phyloP scores from a whole-genome alignment of 2,797 vertebrate genomes.

The Capromys pilorides region DNA sequence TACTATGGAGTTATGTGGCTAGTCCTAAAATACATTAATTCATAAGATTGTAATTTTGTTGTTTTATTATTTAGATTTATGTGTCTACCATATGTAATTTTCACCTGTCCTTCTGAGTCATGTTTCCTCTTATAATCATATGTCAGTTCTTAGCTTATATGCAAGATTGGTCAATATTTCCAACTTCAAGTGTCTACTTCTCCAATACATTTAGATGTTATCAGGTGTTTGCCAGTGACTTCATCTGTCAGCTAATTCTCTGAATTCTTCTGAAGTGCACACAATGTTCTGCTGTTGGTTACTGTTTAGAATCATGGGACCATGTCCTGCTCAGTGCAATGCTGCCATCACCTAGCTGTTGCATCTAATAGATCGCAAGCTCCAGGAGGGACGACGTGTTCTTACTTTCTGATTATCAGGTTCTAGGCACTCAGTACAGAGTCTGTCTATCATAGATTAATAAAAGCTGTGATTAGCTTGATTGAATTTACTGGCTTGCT shows the following conservation, averaged over 20 bases:
- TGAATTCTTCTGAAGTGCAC: not conserved
- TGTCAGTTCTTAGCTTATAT: not conserved
- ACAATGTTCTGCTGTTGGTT: not conserved
- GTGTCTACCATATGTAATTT: not conserved
- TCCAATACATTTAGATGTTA: not conserved
- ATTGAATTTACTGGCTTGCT: not conserved
- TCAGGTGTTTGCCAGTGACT: not conserved
- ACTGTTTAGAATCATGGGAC: not conserved
- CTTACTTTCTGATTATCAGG: not conserved
- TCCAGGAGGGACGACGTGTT: not conserved
- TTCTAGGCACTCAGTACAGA: not conserved
- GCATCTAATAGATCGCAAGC: not conserved
- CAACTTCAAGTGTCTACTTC: not conserved
- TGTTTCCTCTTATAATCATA: slow-evolving; percentile 40
- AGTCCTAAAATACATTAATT: slow-evolving; percentile 1
- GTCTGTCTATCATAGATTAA: not conserved
- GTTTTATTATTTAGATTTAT: slow-evolving; percentile 41
- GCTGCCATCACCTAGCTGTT: accelerated
- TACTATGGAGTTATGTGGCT: not conserved
- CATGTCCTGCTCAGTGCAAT: not conserved
- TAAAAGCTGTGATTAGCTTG: not conserved
- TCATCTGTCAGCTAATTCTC: not conserved
- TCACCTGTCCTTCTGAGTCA: slow-evolving; percentile 14
- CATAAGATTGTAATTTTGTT: not conserved
- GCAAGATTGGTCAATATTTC: not conserved